A percentile compares a stretch with the other conserved stretches of the same genome.
Evolutionary conservation across 2,797 vertebrate genomes (phyloP).

Genomic region (Ctenopoma multispine): DNA sequence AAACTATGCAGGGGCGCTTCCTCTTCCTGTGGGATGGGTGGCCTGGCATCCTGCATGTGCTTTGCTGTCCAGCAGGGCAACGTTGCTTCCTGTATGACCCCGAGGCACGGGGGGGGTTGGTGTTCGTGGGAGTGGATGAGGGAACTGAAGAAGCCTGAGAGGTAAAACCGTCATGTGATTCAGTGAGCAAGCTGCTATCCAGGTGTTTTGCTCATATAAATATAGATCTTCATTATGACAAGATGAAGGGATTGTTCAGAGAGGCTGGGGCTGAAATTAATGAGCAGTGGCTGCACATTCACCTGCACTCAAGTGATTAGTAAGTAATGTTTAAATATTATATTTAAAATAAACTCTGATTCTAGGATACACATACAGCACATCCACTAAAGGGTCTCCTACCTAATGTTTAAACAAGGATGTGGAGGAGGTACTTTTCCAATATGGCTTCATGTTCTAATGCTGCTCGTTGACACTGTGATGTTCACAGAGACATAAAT

Average conservation of each 20-base stretch:
- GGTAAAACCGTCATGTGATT: slow-evolving; percentile 17
- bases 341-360: too few species aligned
- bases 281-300: slow-evolving; percentile 31
- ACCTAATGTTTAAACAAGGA: neutral
- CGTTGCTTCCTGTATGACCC: slow-evolving; percentile 69
- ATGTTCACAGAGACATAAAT: too few species aligned
- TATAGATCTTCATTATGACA: slow-evolving; percentile 28
- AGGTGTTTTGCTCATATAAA: slow-evolving; percentile 16
- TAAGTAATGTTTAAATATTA: slow-evolving; percentile 26
- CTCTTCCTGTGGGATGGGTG: slow-evolving; percentile 74
- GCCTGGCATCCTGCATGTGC: slow-evolving; percentile 48
- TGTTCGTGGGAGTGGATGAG: neutral
- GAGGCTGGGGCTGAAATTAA: slow-evolving; percentile 42
- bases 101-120: slow-evolving; percentile 16
- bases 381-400: neutral
- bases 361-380: neutral
- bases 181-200: slow-evolving; percentile 12
- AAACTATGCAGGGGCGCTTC: slow-evolving; percentile 63
- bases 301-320: slow-evolving; percentile 30
- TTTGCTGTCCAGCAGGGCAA: slow-evolving; percentile 41
- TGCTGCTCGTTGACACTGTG: neutral
- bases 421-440: neutral
- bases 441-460: neutral
- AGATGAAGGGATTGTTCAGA: slow-evolving; percentile 43
- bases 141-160: slow-evolving; percentile 15